Evolutionary conservation across 1,140 invertebrate genomes (phyloP).

Genomic region (Mizuhopecten yessoensis): DNA sequence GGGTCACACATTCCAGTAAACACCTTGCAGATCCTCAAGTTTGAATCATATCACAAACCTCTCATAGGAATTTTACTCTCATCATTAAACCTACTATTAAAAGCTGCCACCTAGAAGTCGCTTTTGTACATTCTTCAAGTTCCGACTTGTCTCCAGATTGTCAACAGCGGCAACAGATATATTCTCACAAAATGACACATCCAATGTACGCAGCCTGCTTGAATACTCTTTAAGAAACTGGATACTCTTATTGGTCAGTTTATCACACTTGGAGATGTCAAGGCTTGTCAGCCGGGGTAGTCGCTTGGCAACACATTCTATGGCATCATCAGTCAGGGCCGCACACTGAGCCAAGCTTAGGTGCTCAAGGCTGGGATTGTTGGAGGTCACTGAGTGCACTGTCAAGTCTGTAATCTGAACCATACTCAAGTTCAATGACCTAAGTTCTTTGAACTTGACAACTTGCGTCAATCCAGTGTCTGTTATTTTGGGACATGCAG

Average conservation of each 20-base stretch:
- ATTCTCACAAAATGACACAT: constrained; percentile 86
- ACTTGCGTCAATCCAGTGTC: constrained; percentile 89
- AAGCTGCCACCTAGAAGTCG: constrained; percentile 63
- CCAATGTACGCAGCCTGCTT: constrained; percentile 85
- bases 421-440: constrained; percentile 86
- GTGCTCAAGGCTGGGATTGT: constrained; percentile 88
- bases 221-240: constrained; percentile 86
- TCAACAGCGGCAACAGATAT: constrained; percentile 83
- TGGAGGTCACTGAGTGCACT: constrained; percentile 86
- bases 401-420: constrained; percentile 88
- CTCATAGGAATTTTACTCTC: too few species aligned
- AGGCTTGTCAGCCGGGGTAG: constrained; percentile 87
- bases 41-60: too few species aligned
- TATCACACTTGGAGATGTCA: constrained; percentile 88
- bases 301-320: constrained; percentile 85
- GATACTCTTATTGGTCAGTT: constrained; percentile 87
- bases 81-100: not conserved
- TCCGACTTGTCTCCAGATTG: constrained; percentile 66
- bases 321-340: constrained; percentile 86
- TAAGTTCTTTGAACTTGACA: constrained; percentile 87
- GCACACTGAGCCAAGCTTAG: constrained; percentile 87
- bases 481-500: constrained; percentile 88
- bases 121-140: constrained; percentile 68
- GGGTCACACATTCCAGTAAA: too few species aligned
- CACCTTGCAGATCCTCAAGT: too few species aligned